Percentiles rank a stretch among this genome's conserved stretches.
These are phyloP conservation scores for Liparis tanakae DNA, from an alignment of 2,797 vertebrate species.

Conservation along the genomic window DNA sequence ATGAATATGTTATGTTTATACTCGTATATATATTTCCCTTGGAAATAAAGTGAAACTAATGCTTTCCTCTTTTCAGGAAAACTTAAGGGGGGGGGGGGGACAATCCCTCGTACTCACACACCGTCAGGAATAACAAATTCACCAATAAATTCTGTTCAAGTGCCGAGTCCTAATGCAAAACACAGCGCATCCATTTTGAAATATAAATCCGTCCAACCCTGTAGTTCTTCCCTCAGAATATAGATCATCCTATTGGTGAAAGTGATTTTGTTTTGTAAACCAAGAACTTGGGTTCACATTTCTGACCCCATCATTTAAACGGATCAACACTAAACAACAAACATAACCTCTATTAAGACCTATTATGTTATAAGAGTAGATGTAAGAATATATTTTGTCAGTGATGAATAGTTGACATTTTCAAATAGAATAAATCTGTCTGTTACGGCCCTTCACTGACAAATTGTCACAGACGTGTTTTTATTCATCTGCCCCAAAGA, in stretches of 20 bases:
- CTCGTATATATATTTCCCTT: constrained; percentile 20
- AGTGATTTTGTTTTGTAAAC: constrained; percentile 39
- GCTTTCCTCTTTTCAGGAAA: constrained; percentile 40
- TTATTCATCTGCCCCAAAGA: constrained; percentile 15
- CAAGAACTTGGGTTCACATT: constrained; percentile 38
- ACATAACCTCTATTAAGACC: constrained; percentile 22
- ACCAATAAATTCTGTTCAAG: constrained; percentile 26
- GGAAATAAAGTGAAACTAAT: constrained; percentile 42
- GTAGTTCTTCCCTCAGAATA: constrained; percentile 27
- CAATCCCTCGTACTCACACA: neutral
- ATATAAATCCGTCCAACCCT: constrained; percentile 5
- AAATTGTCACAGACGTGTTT: constrained; percentile 6
- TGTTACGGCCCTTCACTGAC: neutral
- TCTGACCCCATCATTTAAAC: constrained; percentile 30
- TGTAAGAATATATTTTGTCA: constrained; percentile 6
- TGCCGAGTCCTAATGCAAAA: constrained; percentile 26
- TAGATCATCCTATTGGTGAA: constrained; percentile 35
- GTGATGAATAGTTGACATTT: constrained; percentile 27
- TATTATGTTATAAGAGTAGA: constrained; percentile 9
- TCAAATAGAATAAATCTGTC: constrained; percentile 18
- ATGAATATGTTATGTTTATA: no score
- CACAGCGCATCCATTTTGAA: constrained; percentile 11
- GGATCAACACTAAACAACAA: constrained; percentile 27
- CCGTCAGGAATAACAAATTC: constrained; percentile 32
- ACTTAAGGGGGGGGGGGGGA: neutral